Evolutionary conservation across 2,113 vertebrate genomes (phyloP).

Genomic region (Miniopterus natalensis): DNA sequence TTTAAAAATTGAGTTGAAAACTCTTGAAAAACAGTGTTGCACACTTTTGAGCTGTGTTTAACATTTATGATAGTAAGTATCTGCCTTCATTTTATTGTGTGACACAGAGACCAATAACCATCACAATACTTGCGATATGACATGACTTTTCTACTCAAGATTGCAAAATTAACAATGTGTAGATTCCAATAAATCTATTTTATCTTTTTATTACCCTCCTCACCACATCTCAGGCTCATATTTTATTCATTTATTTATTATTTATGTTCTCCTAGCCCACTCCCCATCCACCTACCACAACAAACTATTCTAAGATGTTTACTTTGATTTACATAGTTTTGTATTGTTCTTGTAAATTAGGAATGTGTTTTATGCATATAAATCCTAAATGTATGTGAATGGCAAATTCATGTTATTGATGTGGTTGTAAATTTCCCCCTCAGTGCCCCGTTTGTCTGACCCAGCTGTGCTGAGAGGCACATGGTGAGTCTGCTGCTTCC

Average conservation of each 20-base stretch:
- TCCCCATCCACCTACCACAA: background rate
- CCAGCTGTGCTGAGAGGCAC: background rate
- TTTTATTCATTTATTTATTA: background rate
- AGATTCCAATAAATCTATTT: background rate
- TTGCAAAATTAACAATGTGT: background rate
- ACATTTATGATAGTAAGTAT: background rate
- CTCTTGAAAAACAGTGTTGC: background rate
- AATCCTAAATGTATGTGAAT: background rate
- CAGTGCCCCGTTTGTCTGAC: background rate
- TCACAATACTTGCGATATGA: background rate
- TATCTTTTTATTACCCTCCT: background rate
- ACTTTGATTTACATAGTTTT: background rate
- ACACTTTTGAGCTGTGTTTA: background rate
- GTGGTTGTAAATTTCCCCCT: background rate
- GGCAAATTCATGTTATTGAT: background rate
- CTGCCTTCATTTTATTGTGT: background rate
- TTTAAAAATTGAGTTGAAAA: background rate
- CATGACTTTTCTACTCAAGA: background rate
- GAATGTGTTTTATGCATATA: background rate
- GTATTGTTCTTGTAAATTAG: background rate
- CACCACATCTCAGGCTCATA: background rate
- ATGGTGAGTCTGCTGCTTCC: rapidly evolving
- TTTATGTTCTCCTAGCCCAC: background rate
- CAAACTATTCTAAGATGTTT: background rate
- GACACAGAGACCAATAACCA: background rate